phyloP scores from a whole-genome alignment of 2,113 vertebrate genomes.

The zebrafish (Danio rerio) region GRCz12tu NC_133178.1:33201001-33201500 shows the following conservation, averaged over 20 bases:
- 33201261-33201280: too few species aligned
- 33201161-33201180: not conserved
- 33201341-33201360: constrained; percentile 49
- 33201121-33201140: not conserved
- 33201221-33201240: not conserved
- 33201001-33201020: constrained; percentile 2
- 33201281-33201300: not conserved
- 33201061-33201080: constrained; percentile 13
- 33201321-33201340: constrained; percentile 40
- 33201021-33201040: not conserved
- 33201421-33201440: not conserved
- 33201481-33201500: not conserved
- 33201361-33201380: not conserved
- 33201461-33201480: not conserved
- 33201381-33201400: constrained; percentile 25
- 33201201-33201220: not conserved
- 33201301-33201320: constrained; percentile 17
- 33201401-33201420: constrained; percentile 53
- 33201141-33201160: not conserved
- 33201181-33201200: not conserved
- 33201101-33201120: not conserved
- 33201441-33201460: not conserved
- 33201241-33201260: constrained; percentile 9
- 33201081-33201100: not conserved
- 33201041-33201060: not conserved